These are phyloP conservation scores for Epizoanthus scotinus DNA, from an alignment of 92 coral and sea anemone species.

Conservation along the genomic window DNA sequence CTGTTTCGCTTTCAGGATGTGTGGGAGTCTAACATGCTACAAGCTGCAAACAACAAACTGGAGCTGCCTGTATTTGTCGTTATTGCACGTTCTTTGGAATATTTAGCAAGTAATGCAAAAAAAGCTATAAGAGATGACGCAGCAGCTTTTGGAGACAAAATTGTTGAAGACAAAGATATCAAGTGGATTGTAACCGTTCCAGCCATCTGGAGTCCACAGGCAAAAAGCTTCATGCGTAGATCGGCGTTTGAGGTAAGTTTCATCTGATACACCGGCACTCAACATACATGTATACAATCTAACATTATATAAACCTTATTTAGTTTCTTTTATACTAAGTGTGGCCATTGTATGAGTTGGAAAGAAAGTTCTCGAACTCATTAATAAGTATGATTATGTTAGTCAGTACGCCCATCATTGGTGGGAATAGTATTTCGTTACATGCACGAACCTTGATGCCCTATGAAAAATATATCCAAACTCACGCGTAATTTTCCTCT, in stretches of 20 bases:
- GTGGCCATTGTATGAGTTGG: too few relatives aligned
- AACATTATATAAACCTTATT: too few relatives aligned
- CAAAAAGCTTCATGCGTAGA: background rate
- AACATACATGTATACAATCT: too few relatives aligned
- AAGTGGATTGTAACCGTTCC: slow-evolving; percentile 11
- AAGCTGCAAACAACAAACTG: background rate
- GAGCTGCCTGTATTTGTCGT: background rate
- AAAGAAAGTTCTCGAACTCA: too few relatives aligned
- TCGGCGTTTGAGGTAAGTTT: background rate
- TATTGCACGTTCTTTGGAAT: background rate
- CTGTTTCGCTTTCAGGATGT: background rate
- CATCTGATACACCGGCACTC: too few relatives aligned
- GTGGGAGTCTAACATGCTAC: background rate
- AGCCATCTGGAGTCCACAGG: background rate
- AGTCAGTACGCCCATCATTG: too few relatives aligned
- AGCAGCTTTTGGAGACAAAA: background rate
- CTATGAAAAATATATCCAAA: too few relatives aligned
- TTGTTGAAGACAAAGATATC: background rate
- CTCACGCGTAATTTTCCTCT: too few relatives aligned
- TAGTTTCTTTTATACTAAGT: too few relatives aligned
- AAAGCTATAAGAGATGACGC: background rate
- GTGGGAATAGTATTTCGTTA: too few relatives aligned
- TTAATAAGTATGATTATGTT: too few relatives aligned
- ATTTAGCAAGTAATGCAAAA: background rate
- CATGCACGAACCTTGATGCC: too few relatives aligned